These are phyloP conservation scores for Catharus bicknelli DNA, from an alignment of 2,113 vertebrate species.

Conservation along the genomic window DNA sequence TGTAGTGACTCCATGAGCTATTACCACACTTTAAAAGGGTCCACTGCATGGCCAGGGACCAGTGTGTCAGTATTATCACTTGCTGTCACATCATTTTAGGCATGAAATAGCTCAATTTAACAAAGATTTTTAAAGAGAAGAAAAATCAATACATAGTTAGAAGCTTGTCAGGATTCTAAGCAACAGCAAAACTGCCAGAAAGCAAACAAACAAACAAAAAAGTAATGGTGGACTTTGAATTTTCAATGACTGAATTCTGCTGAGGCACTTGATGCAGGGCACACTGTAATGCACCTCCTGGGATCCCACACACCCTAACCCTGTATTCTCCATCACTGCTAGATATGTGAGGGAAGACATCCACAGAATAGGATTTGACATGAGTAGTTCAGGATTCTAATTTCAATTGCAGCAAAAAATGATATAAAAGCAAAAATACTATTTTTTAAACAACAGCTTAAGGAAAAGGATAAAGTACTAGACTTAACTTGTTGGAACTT, in stretches of 20 bases:
- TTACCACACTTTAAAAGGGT: background rate
- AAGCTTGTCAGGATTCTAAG: constrained; percentile 37
- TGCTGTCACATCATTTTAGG: constrained; percentile 9
- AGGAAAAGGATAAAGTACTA: background rate
- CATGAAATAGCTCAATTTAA: constrained; percentile 54
- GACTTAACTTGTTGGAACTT: background rate
- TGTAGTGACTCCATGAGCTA: background rate
- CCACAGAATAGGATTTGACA: background rate
- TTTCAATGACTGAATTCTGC: background rate
- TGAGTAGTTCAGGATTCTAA: background rate
- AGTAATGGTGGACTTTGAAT: background rate
- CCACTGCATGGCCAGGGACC: background rate
- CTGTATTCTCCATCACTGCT: background rate
- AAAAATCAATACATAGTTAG: constrained; percentile 61
- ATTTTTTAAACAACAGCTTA: background rate
- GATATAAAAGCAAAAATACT: background rate
- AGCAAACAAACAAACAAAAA: background rate
- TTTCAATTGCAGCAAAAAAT: background rate
- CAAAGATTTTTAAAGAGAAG: constrained; percentile 52
- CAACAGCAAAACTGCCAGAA: constrained; percentile 22
- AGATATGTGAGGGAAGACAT: background rate
- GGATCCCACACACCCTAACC: background rate
- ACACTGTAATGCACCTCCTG: background rate
- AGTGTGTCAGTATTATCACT: background rate
- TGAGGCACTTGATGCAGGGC: background rate